Conservation (phyloP, 2,113 vertebrate species). For the Thymallus thymallus region DNA sequence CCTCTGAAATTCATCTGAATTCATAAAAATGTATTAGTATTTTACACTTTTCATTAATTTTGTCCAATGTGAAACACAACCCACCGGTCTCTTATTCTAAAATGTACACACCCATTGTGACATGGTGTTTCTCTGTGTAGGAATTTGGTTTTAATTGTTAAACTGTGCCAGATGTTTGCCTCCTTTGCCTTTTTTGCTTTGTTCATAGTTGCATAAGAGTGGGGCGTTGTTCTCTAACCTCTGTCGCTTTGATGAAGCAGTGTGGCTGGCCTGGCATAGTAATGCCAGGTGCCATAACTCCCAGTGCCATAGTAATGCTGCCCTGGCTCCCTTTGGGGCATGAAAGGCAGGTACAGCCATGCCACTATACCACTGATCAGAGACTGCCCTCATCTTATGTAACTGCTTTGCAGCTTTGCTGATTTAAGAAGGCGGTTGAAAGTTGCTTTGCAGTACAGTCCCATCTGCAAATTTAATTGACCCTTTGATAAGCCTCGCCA, state of each 20-base stretch:
- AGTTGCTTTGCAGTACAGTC: no score
- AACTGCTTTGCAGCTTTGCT: no score
- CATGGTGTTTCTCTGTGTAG: neutral
- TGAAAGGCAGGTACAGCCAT: neutral
- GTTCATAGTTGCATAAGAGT: neutral
- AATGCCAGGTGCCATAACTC: no score
- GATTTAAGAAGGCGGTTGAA: no score
- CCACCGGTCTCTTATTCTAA: neutral
- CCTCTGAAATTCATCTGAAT: neutral
- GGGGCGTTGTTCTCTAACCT: neutral
- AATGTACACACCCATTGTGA: neutral
- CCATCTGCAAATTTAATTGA: no score
- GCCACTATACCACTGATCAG: neutral
- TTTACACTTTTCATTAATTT: neutral
- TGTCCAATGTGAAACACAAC: neutral
- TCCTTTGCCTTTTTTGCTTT: neutral
- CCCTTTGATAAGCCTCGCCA: no score
- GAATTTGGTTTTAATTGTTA: neutral
- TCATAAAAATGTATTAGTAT: neutral
- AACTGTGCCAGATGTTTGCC: constrained; percentile 3
- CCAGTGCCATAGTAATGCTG: neutral
- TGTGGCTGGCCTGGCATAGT: neutral
- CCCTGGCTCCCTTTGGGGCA: neutral
- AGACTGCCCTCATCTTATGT: no score
- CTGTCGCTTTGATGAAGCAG: neutral